These are phyloP conservation scores for Lasiommata megera DNA, from an alignment of 2,888 invertebrate species.

Conservation along the genomic window DNA sequence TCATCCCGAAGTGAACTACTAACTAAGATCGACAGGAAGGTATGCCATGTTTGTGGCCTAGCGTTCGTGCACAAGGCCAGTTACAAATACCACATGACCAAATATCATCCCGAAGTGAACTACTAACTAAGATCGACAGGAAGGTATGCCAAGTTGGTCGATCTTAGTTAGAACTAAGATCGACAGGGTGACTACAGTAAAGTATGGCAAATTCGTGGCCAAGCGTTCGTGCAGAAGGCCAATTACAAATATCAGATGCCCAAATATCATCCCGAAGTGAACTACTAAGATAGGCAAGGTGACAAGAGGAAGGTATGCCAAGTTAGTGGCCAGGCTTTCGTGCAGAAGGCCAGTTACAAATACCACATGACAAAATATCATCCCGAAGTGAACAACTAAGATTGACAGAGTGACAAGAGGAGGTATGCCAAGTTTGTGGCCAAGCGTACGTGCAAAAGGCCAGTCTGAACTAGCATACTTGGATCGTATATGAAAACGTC, in stretches of 20 bases:
- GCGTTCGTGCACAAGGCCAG: constrained; percentile 57
- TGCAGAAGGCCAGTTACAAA: constrained; percentile 69
- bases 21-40: no score
- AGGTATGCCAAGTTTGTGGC: constrained; percentile 58
- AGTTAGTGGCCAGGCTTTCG: constrained; percentile 65
- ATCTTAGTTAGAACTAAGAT: no score
- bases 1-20: constrained; percentile 63
- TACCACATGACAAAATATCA: constrained; percentile 72
- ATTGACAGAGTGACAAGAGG: constrained; percentile 47
- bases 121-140: no score
- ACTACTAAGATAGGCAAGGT: constrained; percentile 45
- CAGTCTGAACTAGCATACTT: constrained; percentile 68
- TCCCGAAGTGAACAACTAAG: constrained; percentile 58
- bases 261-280: constrained; percentile 59
- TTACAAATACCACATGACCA: constrained; percentile 34
- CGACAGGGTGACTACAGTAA: constrained; percentile 63
- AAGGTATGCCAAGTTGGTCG: no score
- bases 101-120: no score
- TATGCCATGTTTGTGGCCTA: no score
- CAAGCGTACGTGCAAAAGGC: constrained; percentile 73
- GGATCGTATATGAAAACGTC: no score
- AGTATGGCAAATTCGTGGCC: constrained; percentile 57
- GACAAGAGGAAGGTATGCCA: constrained; percentile 60
- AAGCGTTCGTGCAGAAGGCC: constrained; percentile 71
- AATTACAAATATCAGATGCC: constrained; percentile 71